Conservation (phyloP, 2,113 vertebrate genomes). For the Gavialis gangeticus region DNA sequence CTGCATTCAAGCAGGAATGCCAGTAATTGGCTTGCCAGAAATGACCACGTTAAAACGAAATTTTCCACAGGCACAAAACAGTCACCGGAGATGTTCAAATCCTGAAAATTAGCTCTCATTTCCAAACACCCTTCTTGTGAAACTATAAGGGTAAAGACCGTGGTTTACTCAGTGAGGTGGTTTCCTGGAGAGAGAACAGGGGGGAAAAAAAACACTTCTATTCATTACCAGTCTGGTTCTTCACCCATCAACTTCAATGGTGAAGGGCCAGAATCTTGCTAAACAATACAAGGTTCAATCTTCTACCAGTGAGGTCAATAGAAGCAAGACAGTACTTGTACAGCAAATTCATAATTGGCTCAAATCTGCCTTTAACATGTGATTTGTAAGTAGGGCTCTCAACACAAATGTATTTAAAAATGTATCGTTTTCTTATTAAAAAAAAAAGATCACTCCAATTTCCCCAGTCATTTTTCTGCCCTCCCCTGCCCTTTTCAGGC, state of each 20-base stretch:
- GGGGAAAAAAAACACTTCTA: background rate
- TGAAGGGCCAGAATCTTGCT: background rate
- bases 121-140: background rate
- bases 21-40: slow-evolving; percentile 35
- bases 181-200: background rate
- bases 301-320: background rate
- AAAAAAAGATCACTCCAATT: slow-evolving; percentile 17
- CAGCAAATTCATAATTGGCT: too few species aligned
- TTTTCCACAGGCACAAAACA: background rate
- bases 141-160: background rate
- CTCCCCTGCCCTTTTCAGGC: slow-evolving; percentile 58
- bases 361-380: too few species aligned
- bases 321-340: background rate
- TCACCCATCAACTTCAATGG: background rate
- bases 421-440: slow-evolving; percentile 54
- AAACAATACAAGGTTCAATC: accelerated
- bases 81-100: background rate
- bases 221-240: too few species aligned
- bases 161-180: background rate
- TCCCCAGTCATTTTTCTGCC: slow-evolving; percentile 15
- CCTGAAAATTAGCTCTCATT: background rate
- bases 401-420: background rate
- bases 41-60: background rate
- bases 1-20: background rate
- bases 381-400: background rate